A percentile compares a stretch with the other conserved stretches of the same genome.
Evolutionary conservation across 2,888 invertebrate species (phyloP).

Genomic region (Papilio gigon): DNA sequence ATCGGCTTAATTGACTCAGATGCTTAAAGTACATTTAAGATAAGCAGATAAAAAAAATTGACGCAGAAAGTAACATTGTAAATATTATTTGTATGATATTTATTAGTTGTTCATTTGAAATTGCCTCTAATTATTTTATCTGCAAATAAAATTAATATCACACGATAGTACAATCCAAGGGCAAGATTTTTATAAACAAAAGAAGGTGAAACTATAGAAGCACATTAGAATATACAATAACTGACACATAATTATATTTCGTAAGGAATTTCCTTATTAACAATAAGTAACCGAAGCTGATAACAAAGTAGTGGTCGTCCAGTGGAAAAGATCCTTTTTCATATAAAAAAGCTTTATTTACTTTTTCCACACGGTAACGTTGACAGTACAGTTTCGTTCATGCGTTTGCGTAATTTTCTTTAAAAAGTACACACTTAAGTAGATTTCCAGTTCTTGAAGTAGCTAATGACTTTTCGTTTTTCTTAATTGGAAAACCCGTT

Average conservation of each 20-base stretch:
- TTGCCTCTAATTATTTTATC: constrained; percentile 1
- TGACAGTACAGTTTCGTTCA: no score
- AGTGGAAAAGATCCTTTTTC: no score
- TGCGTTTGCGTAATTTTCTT: no score
- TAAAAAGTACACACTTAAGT: no score
- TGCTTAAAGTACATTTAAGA: constrained; percentile 1
- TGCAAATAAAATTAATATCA: neutral
- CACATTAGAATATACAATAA: neutral
- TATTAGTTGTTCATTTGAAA: constrained; percentile 2
- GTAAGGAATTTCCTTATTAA: no score
- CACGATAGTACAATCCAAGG: neutral
- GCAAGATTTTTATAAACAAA: neutral
- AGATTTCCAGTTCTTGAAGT: no score
- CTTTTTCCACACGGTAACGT: no score
- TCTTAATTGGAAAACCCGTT: no score
- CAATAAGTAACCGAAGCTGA: no score
- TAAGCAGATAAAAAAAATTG: neutral
- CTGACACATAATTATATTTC: neutral
- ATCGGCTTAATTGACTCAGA: constrained; percentile 4
- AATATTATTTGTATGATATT: constrained; percentile 1
- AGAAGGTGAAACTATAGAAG: neutral
- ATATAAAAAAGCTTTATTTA: no score
- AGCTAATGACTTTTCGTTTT: no score
- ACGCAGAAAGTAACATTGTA: neutral
- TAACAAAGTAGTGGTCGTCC: no score